phyloP scores from a whole-genome alignment of 2,888 invertebrate species.

The Synergus itoensis region DNA sequence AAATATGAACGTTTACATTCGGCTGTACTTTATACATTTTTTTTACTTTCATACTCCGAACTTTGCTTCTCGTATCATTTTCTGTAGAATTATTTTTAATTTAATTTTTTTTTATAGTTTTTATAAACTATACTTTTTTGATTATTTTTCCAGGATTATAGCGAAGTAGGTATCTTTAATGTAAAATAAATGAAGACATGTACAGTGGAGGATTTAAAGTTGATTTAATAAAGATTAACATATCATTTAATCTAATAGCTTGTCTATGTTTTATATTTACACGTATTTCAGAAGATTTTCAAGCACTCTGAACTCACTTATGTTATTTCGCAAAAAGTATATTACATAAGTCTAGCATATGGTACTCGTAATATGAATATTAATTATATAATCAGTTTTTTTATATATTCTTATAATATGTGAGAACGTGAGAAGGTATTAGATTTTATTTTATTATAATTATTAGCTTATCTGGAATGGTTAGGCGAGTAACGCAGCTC shows the following conservation, averaged over 20 bases:
- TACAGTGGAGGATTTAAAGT: constrained; percentile 17
- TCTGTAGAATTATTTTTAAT: not conserved
- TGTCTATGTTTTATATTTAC: not conserved
- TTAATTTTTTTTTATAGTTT: not conserved
- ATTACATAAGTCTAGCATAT: not conserved
- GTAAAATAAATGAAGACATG: constrained; percentile 23
- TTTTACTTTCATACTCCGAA: not conserved
- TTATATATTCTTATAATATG: not conserved
- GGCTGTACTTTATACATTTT: not conserved
- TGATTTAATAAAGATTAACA: constrained; percentile 34
- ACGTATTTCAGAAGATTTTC: not conserved
- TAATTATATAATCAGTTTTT: not conserved
- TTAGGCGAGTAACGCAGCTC: constrained; percentile 40
- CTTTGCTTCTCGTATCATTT: constrained; percentile 2
- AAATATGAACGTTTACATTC: not conserved
- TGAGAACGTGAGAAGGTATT: not conserved
- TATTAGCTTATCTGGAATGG: not conserved
- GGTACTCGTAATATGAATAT: not conserved
- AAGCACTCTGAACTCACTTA: not conserved
- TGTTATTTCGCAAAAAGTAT: not conserved
- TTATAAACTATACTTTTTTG: not conserved
- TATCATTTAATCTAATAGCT: constrained; percentile 18
- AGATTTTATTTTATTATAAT: not conserved
- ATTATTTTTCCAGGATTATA: constrained; percentile 1
- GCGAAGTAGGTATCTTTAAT: not conserved